Base-by-base conservation (phyloP, 2,797 vertebrate species). In the Lophura swinhoii region DNA sequence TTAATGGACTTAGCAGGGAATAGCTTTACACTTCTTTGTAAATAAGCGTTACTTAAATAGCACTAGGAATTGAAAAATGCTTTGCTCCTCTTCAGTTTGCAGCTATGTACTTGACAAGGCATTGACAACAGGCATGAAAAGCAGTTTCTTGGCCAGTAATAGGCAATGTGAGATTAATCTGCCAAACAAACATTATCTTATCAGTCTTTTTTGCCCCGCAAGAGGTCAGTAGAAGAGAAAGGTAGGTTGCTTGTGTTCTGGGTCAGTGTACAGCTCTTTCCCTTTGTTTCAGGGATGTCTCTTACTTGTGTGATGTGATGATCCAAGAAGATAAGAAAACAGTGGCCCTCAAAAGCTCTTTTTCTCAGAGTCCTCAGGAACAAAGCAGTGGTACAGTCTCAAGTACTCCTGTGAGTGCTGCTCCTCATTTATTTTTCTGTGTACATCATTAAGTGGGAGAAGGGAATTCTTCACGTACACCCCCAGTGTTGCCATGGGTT, bases 261-360 rank as follows among this genome's bases (percentile, higher is more conserved):
- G 24, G 14, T 14, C 21, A 14, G 37, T 51, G 46, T 76, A 23
- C 0, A 10, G 7, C 26, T 74, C 74, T 79, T 62, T 4, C 20
- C 31, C 12, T 93, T 37, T 70, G 3, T 77, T 96, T 67, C 95
- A 99, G 99, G 95, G 98, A 98, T 95, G 97, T 98, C 94, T 99
- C 98, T 16, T 99, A 99, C 85, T 97, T 99, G 24, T 98, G 98
- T 95, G 98, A 99, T 44, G 77, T 88, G 29, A 84, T 93, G 86
- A 89, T 76, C 94, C 96, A 98, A 86, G 93, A 97, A 92, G 78
- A 87, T 63, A 81, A 80, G 72, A 8, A 37, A 35, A 68, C n/a
- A 39, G 60, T 44, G 80, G 68, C 81, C 43, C 87, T 87, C 5
- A 96, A 98, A 63, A 97, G 81, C 22, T 82, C 72, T 31, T 96